A percentile compares a stretch with the other conserved stretches of the same genome.
Evolutionary conservation across 1,140 invertebrate species (phyloP).

Genomic region (Hylyphantes graminicola): DNA sequence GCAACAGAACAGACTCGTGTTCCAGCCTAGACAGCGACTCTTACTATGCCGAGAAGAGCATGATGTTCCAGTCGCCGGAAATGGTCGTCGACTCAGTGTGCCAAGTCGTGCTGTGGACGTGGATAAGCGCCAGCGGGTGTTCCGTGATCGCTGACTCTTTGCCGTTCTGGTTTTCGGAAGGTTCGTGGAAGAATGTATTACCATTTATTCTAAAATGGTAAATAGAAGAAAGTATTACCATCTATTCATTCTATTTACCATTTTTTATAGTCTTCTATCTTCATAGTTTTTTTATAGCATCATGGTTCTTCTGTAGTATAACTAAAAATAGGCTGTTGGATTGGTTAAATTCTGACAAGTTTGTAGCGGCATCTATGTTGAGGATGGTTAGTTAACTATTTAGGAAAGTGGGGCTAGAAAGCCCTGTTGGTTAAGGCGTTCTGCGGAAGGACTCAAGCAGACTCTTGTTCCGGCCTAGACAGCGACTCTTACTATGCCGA

Average conservation of each 20-base stretch:
- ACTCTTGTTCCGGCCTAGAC: slow-evolving; percentile 40
- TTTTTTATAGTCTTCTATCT: too few species aligned
- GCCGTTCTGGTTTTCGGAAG: slow-evolving; percentile 77
- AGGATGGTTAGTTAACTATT: too few species aligned
- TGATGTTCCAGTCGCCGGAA: slow-evolving; percentile 22
- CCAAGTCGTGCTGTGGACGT: slow-evolving; percentile 73
- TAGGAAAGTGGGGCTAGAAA: too few species aligned
- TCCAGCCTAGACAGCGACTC: slow-evolving; percentile 34
- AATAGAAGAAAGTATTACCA: too few species aligned
- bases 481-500: slow-evolving; percentile 15
- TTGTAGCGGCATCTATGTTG: too few species aligned
- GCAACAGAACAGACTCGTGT: slow-evolving; percentile 32
- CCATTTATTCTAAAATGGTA: too few species aligned
- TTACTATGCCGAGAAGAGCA: neutral
- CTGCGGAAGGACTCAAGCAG: neutral
- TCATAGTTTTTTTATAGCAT: too few species aligned
- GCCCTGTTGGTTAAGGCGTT: too few species aligned
- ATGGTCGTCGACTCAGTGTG: neutral
- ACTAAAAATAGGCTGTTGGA: too few species aligned
- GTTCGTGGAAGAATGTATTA: slow-evolving; percentile 25
- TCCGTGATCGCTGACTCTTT: slow-evolving; percentile 76
- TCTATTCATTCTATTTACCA: too few species aligned
- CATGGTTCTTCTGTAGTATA: too few species aligned
- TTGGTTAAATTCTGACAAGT: too few species aligned
- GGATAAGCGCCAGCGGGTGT: slow-evolving; percentile 83